Percentiles rank a stretch among this genome's conserved stretches.
phyloP scores from a whole-genome alignment of 1,140 invertebrate species.

The Cotesia glomerata region DNA sequence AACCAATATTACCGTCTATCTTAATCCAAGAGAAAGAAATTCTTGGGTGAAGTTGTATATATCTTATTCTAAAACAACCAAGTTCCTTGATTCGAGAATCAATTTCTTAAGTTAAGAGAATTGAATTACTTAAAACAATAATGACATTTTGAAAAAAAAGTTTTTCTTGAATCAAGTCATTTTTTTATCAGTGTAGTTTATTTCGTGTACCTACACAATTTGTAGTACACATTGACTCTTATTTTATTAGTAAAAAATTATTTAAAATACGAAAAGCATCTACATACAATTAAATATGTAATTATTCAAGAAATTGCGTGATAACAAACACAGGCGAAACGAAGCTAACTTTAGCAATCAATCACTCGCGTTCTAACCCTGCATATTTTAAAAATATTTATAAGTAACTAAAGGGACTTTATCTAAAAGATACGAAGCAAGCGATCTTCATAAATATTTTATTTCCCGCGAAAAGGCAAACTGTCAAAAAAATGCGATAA shows the following conservation, averaged over 20 bases:
- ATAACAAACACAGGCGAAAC: not conserved
- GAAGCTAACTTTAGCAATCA: not conserved
- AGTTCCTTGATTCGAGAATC: no score
- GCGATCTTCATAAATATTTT: constrained; percentile 8
- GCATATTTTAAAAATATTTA: not conserved
- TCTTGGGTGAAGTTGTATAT: no score
- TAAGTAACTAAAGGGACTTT: not conserved
- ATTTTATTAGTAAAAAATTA: not conserved
- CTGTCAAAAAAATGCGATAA: not conserved
- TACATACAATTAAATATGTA: constrained; percentile 6
- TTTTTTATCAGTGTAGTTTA: no score
- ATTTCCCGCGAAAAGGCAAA: not conserved
- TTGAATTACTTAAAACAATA: no score
- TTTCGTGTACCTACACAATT: not conserved
- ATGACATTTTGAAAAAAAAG: no score
- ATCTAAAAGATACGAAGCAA: not conserved
- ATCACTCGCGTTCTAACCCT: no score
- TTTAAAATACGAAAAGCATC: not conserved
- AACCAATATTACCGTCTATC: no score
- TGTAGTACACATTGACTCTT: not conserved
- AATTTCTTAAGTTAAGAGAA: no score
- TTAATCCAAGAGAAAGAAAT: no score
- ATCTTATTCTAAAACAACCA: no score
- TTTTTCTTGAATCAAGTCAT: no score
- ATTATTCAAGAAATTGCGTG: constrained; percentile 12